phyloP scores from a whole-genome alignment of 2,113 vertebrate species.

The Psettodes erumei region DNA sequence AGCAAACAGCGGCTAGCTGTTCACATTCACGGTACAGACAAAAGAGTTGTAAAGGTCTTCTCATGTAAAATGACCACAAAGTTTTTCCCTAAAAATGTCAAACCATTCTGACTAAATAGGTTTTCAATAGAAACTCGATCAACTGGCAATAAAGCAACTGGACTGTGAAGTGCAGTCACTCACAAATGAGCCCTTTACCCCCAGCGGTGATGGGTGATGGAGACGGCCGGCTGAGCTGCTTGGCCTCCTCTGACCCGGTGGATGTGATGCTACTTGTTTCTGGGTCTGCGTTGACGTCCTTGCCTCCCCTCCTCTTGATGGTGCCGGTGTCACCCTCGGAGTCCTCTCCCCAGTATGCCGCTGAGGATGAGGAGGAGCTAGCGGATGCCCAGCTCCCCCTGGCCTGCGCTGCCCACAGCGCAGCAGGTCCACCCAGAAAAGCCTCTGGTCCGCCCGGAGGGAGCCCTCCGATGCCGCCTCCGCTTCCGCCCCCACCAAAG shows the following conservation, averaged over 20 bases:
- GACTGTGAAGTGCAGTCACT: conserved; percentile 67
- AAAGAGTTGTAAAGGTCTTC: too few species aligned
- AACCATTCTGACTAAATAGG: background rate
- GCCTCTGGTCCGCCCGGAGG: conserved; percentile 83
- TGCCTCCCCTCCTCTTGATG: conserved; percentile 96
- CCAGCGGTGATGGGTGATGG: conserved; percentile 88
- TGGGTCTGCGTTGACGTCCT: conserved; percentile 90
- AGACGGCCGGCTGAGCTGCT: conserved; percentile 81
- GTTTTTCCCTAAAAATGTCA: too few species aligned
- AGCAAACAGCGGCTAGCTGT: too few species aligned
- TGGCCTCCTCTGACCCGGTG: conserved; percentile 90
- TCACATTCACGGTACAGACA: too few species aligned
- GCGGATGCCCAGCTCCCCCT: conserved; percentile 94
- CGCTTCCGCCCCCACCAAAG: conserved; percentile 84
- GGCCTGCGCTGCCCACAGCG: conserved; percentile 91
- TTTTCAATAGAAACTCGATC: background rate
- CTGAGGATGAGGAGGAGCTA: conserved; percentile 88
- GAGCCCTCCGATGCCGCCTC: conserved; percentile 85
- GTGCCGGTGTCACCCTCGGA: conserved; percentile 97
- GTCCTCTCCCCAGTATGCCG: conserved; percentile 97
- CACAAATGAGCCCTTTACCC: conserved; percentile 89
- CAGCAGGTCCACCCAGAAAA: conserved; percentile 84
- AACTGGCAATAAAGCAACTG: background rate
- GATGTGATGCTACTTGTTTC: conserved; percentile 91
- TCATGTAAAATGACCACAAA: too few species aligned